Evolutionary conservation across 2,797 vertebrate species (phyloP).

Genomic region (Anabas testudineus): DNA sequence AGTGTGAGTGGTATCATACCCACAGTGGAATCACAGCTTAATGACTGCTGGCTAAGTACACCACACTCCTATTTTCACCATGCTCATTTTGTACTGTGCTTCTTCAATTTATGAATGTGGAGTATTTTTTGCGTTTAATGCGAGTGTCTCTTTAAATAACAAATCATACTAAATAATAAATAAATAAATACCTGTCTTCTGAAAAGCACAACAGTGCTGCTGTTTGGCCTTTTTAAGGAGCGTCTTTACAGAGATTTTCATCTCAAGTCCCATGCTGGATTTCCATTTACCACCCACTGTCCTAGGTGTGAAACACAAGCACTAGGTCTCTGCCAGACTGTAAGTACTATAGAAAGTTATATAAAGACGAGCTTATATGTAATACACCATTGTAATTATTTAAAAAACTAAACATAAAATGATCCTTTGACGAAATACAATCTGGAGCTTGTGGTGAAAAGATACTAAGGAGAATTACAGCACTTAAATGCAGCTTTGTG

Average conservation of each 20-base stretch:
- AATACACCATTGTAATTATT: background rate
- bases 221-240: conserved; percentile 11
- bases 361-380: background rate
- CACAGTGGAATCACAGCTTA: conserved; percentile 5
- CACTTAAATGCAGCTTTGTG: background rate
- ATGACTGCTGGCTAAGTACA: conserved; percentile 2
- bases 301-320: conserved; percentile 18
- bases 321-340: background rate
- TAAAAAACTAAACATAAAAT: background rate
- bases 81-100: background rate
- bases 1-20: conserved; percentile 1
- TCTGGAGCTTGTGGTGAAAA: background rate
- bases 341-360: conserved; percentile 14
- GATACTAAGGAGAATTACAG: background rate
- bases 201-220: background rate
- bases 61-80: background rate
- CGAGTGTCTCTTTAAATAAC: background rate
- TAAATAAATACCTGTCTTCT: too few relatives aligned
- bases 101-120: background rate
- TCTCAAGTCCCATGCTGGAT: conserved; percentile 42
- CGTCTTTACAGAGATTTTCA: conserved; percentile 30
- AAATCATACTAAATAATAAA: background rate
- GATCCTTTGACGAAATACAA: background rate
- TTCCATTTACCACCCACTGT: conserved; percentile 53
- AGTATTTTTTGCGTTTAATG: too few relatives aligned